These are phyloP conservation scores for Drosophila eohydei DNA, from an alignment of 2,888 invertebrate species.

Conservation along the genomic window DNA sequence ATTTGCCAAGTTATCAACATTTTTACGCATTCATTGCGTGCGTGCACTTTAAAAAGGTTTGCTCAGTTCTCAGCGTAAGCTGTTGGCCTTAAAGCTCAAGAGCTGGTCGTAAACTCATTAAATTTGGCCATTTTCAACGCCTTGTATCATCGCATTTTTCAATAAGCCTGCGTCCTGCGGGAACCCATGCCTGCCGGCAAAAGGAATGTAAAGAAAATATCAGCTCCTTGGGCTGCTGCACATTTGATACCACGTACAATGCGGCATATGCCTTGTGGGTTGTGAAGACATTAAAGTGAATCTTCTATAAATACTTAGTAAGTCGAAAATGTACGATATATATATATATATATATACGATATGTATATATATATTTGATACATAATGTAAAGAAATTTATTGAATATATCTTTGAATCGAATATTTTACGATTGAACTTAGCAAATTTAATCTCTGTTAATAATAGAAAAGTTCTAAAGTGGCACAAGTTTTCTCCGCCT, in stretches of 20 bases:
- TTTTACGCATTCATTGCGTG: conserved; percentile 19
- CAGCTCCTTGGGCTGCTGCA: conserved; percentile 19
- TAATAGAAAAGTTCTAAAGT: too few species aligned
- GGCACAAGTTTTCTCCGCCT: too few species aligned
- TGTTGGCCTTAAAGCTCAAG: conserved; percentile 29
- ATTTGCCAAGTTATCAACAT: background rate
- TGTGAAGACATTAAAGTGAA: too few species aligned
- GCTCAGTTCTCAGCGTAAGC: conserved; percentile 19
- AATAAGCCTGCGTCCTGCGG: conserved; percentile 45
- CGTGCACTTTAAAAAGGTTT: conserved; percentile 3
- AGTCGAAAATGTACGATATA: too few species aligned
- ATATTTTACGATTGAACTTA: too few species aligned
- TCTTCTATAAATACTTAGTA: too few species aligned
- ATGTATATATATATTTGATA: too few species aligned
- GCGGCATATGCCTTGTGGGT: background rate
- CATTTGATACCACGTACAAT: conserved; percentile 11
- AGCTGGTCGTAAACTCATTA: conserved; percentile 68
- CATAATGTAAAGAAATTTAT: too few species aligned
- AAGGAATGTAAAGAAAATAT: conserved; percentile 14
- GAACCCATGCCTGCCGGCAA: background rate
- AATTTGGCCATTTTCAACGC: conserved; percentile 63
- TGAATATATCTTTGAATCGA: too few species aligned
- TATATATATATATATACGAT: too few species aligned
- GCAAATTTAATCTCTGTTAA: too few species aligned
- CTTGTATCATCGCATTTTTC: conserved; percentile 62